phyloP scores from a whole-genome alignment of 2,888 invertebrate species.

The Patella depressa region DNA sequence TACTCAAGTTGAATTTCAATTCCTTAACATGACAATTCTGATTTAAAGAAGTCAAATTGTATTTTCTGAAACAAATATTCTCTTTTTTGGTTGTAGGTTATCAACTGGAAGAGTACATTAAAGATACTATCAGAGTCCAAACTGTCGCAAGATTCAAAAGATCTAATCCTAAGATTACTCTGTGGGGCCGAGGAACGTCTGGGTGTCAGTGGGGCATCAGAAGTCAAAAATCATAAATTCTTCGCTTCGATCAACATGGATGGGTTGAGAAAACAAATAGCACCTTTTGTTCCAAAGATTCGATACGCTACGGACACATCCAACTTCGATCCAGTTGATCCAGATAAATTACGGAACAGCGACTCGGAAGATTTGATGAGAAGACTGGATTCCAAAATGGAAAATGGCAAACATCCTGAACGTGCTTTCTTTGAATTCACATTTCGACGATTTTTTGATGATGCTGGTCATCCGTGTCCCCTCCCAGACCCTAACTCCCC shows the following conservation, averaged over 20 bases:
- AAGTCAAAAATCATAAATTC: conserved; percentile 95
- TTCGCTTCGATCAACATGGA: conserved; percentile 91
- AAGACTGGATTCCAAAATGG: too few species aligned
- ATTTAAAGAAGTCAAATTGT: too few species aligned
- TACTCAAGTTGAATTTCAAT: too few species aligned
- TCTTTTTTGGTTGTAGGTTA: conserved; percentile 80
- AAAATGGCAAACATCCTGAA: conserved; percentile 77
- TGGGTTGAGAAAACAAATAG: conserved; percentile 86
- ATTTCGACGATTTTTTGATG: conserved; percentile 95
- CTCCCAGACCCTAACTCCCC: conserved; percentile 48
- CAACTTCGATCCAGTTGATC: conserved; percentile 71
- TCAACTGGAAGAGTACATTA: conserved; percentile 94
- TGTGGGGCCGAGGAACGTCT: conserved; percentile 90
- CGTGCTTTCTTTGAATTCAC: conserved; percentile 99
- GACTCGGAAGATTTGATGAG: conserved; percentile 56
- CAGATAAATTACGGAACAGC: conserved; percentile 57
- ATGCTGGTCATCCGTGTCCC: conserved; percentile 66
- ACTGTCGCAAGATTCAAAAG: conserved; percentile 87
- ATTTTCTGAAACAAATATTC: neutral
- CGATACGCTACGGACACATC: conserved; percentile 97
- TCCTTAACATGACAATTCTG: too few species aligned
- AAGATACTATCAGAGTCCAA: conserved; percentile 91
- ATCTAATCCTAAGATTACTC: conserved; percentile 91
- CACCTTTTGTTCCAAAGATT: conserved; percentile 94
- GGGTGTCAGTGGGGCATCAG: conserved; percentile 88